Conservation (phyloP, 2,888 invertebrate species). For the Priocnemis perturbator region DNA sequence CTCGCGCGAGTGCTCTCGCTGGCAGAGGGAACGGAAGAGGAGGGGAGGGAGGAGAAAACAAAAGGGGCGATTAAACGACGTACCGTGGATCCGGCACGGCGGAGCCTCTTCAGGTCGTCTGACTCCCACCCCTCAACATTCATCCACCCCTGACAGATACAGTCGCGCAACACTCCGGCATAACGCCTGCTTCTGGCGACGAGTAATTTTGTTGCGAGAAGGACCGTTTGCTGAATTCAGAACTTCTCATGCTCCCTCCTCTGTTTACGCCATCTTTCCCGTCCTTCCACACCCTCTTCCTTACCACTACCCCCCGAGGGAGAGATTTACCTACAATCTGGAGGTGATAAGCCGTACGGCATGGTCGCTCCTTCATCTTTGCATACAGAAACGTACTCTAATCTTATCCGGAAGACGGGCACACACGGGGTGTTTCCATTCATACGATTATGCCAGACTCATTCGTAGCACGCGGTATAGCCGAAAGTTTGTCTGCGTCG, state of each 20-base stretch:
- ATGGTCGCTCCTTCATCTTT: background rate
- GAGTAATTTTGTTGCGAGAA: conserved; percentile 42
- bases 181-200: conserved; percentile 24
- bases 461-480: too few relatives aligned
- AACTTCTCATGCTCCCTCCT: conserved; percentile 17
- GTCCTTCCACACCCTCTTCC: too few relatives aligned
- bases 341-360: conserved; percentile 35
- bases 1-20: background rate
- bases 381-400: too few relatives aligned
- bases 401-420: too few relatives aligned
- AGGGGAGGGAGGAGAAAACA: conserved; percentile 28
- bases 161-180: conserved; percentile 25
- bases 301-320: conserved; percentile 8
- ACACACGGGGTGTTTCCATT: background rate
- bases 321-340: conserved; percentile 44
- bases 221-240: conserved; percentile 33
- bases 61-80: conserved; percentile 49
- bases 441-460: background rate
- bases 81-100: conserved; percentile 29
- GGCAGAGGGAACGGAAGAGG: too few relatives aligned
- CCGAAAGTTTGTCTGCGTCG: too few relatives aligned
- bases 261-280: too few relatives aligned
- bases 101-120: conserved; percentile 13
- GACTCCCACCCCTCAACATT: conserved; percentile 11
- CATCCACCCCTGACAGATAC: conserved; percentile 11